Conservation (phyloP, 2,797 vertebrate genomes). For the Lutjanus argentimaculatus region DNA sequence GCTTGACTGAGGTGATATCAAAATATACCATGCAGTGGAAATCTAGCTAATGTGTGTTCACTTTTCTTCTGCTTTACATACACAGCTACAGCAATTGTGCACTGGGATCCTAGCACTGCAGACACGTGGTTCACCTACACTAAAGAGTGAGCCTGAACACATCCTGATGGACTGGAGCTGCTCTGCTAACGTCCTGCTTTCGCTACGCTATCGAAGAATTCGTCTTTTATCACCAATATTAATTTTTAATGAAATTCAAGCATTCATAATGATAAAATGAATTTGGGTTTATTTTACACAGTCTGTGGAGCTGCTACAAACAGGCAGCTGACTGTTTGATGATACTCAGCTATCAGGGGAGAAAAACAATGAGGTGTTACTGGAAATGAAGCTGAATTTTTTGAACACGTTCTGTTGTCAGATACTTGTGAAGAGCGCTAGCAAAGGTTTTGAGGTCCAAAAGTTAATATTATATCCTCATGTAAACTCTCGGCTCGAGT, state of each 20-base stretch:
- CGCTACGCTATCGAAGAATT: neutral
- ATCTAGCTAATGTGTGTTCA: too few relatives aligned
- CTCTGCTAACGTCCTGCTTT: neutral
- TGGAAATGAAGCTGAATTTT: conserved; percentile 7
- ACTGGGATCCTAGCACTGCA: neutral
- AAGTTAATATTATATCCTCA: neutral
- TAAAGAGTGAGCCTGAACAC: neutral
- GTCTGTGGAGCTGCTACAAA: neutral
- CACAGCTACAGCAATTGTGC: neutral
- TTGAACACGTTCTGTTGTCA: neutral
- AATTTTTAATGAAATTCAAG: neutral
- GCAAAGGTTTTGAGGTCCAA: neutral
- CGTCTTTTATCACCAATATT: too few relatives aligned
- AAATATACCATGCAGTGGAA: too few relatives aligned
- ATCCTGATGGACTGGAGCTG: neutral
- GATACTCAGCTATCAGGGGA: neutral
- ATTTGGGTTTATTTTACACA: conserved; percentile 19
- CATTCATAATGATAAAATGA: neutral
- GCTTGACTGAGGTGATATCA: too few relatives aligned
- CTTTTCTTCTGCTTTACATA: neutral
- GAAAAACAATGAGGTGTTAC: conserved; percentile 6
- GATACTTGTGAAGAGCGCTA: neutral
- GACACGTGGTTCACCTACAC: neutral
- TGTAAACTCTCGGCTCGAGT: neutral
- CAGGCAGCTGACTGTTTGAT: conserved; percentile 12